phyloP scores from a whole-genome alignment of 2,797 vertebrate genomes.

The Chromobotia macracanthus region DNA sequence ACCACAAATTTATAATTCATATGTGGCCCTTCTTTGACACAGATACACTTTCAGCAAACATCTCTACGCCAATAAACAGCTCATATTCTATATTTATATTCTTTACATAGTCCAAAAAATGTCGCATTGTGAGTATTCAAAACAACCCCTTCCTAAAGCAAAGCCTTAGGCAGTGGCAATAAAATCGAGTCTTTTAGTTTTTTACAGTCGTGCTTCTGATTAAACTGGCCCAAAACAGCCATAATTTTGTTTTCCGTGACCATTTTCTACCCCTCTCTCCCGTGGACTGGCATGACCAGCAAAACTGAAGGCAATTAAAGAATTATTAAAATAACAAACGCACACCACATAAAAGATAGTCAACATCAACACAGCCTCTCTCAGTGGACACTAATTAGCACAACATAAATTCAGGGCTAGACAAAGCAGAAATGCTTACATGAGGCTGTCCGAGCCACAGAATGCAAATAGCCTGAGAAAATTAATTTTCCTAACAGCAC shows the following conservation, averaged over 20 bases:
- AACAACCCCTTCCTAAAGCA: not conserved
- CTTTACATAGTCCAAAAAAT: constrained; percentile 13
- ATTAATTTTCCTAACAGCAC: not conserved
- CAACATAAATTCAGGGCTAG: not conserved
- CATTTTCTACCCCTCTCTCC: not conserved
- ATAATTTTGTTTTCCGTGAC: not conserved
- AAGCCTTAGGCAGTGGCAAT: constrained; percentile 11
- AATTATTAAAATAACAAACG: not conserved
- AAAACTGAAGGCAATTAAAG: constrained; percentile 10
- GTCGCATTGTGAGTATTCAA: not conserved
- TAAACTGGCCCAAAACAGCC: not conserved
- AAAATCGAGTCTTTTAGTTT: constrained; percentile 5
- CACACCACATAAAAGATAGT: not conserved
- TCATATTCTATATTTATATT: constrained; percentile 8
- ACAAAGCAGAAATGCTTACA: constrained; percentile 1
- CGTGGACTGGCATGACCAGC: not conserved
- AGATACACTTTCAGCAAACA: not conserved
- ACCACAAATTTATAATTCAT: constrained; percentile 72
- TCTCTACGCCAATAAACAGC: constrained; percentile 1
- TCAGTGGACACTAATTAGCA: constrained; percentile 17
- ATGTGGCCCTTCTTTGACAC: constrained; percentile 52
- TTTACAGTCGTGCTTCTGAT: not conserved
- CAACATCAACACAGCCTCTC: constrained; percentile 22
- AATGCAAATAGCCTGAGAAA: constrained; percentile 5
- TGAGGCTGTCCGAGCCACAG: not conserved